Base-by-base conservation (phyloP, 2,797 vertebrate species). In the Parauchenoglanis ngamensis region DNA sequence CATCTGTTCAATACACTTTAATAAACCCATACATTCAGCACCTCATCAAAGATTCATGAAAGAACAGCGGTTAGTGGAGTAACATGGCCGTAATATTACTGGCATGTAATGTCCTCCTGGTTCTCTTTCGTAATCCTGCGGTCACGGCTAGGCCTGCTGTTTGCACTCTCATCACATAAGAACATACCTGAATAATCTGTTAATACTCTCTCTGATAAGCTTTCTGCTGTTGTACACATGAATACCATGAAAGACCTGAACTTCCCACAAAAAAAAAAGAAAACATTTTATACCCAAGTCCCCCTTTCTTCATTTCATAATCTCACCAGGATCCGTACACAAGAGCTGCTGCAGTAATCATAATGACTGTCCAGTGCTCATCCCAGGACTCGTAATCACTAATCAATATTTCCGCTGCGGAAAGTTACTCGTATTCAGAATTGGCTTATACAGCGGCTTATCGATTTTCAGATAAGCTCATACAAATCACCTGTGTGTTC, bases 21-120 rank as follows among this genome's bases (percentile, higher is more conserved):
- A 17, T 25, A 81, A n/a, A 63, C 44, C 78, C 44, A 61, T 80
- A 83, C 35, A 56, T 10, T 40, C 54, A 44, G 23, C 68, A 59
- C 13, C 54, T 75, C 68, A 75, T 85, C 67, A 23, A 59, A 46
- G 83, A 59, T 85, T 85, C 56, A 85, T 21, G 23, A 40, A 40
- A 61, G 11, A 85, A 73, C 13, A 84, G 3, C 68, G 13, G 52
- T 83, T 52, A 25, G 44, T 0, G 25, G 11, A n/a, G 56, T 40
- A 25, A n/a, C 78, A 40, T 61, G 2, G 25, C 3, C 44, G 31
- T 81, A 44, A 44, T 44, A 23, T 35, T 35, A 12, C 10, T 23
- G 28, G 5, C 12, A n/a, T 63, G 35, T n/a, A n/a, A 46, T 7
- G 79, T 83, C 63, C 46, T 67, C 46, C 57, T 80, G 21, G 21